A percentile compares a stretch with the other conserved stretches of the same genome.
These are phyloP conservation scores for Diorhabda carinulata DNA, from an alignment of 1,140 invertebrate species.

Conservation along the genomic window DNA sequence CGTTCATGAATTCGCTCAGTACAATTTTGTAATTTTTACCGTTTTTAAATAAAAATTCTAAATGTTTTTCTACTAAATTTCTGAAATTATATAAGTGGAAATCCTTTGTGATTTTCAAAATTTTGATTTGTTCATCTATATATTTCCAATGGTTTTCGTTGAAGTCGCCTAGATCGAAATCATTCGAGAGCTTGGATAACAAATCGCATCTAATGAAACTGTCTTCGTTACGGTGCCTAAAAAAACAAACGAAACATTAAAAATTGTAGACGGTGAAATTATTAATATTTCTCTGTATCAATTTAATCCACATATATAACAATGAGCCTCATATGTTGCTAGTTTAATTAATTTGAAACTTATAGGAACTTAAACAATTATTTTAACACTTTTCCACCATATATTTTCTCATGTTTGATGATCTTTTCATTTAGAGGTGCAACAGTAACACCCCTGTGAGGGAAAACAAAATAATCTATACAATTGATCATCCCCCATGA, in stretches of 20 bases:
- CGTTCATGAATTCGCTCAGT: conserved; percentile 6
- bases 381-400: too few species aligned
- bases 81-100: neutral
- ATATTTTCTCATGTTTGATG: too few species aligned
- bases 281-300: too few species aligned
- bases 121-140: conserved; percentile 9
- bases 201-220: neutral
- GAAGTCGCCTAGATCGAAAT: conserved; percentile 4
- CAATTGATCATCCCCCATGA: too few species aligned
- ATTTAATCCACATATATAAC: too few species aligned
- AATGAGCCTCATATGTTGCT: too few species aligned
- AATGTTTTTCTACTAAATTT: conserved; percentile 6
- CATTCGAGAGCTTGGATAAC: neutral
- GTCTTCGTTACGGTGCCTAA: conserved; percentile 16
- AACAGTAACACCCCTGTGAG: too few species aligned
- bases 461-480: too few species aligned
- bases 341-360: too few species aligned
- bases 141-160: conserved; percentile 18
- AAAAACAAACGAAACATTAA: neutral
- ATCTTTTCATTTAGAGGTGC: too few species aligned
- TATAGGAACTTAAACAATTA: too few species aligned
- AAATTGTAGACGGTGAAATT: too few species aligned
- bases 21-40: conserved; percentile 4
- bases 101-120: conserved; percentile 6
- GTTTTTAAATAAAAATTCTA: conserved; percentile 11